Evolutionary conservation across 1,140 invertebrate species (phyloP).

Genomic region (Venustaconcha ellipsiformis): DNA sequence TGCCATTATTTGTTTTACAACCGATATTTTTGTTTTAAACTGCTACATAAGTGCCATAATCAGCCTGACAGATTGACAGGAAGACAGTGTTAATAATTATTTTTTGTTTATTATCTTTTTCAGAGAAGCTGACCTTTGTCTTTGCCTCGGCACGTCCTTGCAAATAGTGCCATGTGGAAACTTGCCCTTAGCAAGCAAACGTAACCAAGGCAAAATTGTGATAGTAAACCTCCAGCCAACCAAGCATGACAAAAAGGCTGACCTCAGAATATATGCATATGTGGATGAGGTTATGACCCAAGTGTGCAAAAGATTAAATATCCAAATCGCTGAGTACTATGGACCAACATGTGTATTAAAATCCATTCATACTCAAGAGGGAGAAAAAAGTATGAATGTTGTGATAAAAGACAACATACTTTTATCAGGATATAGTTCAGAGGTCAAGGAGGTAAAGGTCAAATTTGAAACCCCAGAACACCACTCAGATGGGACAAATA

Average conservation of each 20-base stretch:
- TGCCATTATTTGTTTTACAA: no score
- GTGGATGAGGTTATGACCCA: slow-evolving; percentile 87
- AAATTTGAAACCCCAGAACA: no score
- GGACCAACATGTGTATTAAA: slow-evolving; percentile 38
- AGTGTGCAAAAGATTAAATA: slow-evolving; percentile 69
- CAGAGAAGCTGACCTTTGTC: slow-evolving; percentile 89
- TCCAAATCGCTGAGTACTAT: slow-evolving; percentile 49
- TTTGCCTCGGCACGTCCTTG: slow-evolving; percentile 95
- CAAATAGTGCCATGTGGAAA: slow-evolving; percentile 98
- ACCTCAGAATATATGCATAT: slow-evolving; percentile 89
- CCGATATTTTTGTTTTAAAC: no score
- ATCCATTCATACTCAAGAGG: slow-evolving; percentile 48
- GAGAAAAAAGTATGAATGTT: slow-evolving; percentile 35
- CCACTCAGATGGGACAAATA: no score
- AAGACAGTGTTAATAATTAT: no score
- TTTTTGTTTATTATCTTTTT: slow-evolving; percentile 33
- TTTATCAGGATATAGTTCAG: slow-evolving; percentile 2
- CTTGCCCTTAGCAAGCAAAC: slow-evolving; percentile 89
- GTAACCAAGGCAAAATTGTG: slow-evolving; percentile 89
- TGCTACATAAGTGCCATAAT: no score
- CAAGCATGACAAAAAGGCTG: slow-evolving; percentile 94
- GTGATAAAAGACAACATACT: slow-evolving; percentile 31
- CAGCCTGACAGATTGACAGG: no score
- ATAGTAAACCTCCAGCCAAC: slow-evolving; percentile 98
- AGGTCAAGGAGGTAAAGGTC: neutral